A percentile compares a stretch with the other conserved stretches of the same genome.
Conservation (phyloP, 2,797 vertebrate genomes). For the Cirrhinus molitorella region DNA sequence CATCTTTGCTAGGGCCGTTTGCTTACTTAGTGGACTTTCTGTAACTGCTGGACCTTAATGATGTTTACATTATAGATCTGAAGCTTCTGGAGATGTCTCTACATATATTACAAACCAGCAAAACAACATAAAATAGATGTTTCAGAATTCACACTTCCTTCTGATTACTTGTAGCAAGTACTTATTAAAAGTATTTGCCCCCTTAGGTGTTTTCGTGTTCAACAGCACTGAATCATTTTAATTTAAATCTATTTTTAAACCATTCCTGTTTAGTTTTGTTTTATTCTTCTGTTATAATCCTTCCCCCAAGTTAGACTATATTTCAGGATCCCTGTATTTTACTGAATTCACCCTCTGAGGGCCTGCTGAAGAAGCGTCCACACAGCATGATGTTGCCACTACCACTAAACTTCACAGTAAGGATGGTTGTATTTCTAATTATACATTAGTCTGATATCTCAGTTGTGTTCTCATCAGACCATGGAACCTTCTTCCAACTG, state of each 20-base stretch:
- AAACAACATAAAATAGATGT: background rate
- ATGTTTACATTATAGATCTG: slow-evolving; percentile 14
- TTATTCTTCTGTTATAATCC: background rate
- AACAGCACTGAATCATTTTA: background rate
- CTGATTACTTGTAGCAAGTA: background rate
- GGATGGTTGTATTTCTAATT: background rate
- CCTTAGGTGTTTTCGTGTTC: background rate
- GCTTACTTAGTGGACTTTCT: slow-evolving; percentile 7
- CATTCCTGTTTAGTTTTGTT: background rate
- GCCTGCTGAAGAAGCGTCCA: background rate
- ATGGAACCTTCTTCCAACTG: background rate
- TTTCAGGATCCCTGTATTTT: background rate
- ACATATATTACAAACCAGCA: background rate
- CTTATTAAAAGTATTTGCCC: background rate
- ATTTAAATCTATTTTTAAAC: background rate
- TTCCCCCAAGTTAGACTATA: background rate
- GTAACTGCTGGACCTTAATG: background rate
- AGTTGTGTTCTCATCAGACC: background rate
- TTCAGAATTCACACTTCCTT: background rate
- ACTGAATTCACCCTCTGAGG: background rate
- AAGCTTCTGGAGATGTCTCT: background rate
- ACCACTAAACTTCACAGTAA: background rate
- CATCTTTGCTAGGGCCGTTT: slow-evolving; percentile 1
- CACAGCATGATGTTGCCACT: background rate
- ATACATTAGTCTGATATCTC: background rate